Evolutionary conservation across 1,140 invertebrate species (phyloP).

Genomic region (Varroa destructor): DNA sequence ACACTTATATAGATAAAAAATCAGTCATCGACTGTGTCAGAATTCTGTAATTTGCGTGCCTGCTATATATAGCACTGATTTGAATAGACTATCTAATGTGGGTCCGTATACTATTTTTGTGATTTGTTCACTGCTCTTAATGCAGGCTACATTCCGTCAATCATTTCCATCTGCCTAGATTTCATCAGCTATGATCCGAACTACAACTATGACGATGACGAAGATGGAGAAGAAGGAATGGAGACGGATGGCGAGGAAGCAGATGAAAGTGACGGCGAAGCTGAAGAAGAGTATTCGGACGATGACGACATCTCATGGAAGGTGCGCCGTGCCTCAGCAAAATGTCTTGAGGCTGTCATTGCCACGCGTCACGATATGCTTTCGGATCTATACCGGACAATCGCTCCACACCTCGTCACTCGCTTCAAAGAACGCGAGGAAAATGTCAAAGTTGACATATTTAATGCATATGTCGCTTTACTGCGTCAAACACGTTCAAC

Average conservation of each 20-base stretch:
- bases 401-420: conserved; percentile 74
- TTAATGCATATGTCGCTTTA: conserved; percentile 87
- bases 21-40: no score
- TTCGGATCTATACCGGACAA: conserved; percentile 69
- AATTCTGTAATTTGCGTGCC: no score
- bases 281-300: conserved; percentile 88
- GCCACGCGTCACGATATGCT: conserved; percentile 77
- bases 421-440: conserved; percentile 96
- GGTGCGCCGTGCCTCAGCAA: conserved; percentile 78
- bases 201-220: conserved; percentile 87
- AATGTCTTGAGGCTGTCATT: conserved; percentile 90
- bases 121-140: conserved; percentile 23
- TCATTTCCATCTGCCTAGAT: conserved; percentile 71
- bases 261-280: conserved; percentile 53
- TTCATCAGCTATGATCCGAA: conserved; percentile 97
- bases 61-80: no score
- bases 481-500: conserved; percentile 69
- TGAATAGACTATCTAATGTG: neutral
- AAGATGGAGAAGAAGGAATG: conserved; percentile 47
- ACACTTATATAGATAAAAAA: no score
- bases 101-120: neutral
- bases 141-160: conserved; percentile 42
- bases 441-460: conserved; percentile 95
- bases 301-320: conserved; percentile 99
- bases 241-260: conserved; percentile 53